Evolutionary conservation across 2,888 invertebrate genomes (phyloP).

Genomic region (Tanytarsus gracilentus): DNA sequence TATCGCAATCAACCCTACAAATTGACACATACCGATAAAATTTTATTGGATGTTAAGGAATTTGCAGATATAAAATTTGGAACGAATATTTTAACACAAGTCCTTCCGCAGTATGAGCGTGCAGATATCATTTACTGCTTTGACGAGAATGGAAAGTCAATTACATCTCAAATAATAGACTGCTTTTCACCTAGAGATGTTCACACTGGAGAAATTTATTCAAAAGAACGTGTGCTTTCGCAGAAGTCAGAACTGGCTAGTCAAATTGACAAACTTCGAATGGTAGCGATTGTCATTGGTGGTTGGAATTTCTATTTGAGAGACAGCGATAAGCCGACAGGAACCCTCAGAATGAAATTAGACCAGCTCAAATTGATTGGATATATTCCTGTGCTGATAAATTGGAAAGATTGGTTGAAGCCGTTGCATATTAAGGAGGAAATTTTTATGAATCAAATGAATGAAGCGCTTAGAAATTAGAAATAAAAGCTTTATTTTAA

Average conservation of each 20-base stretch:
- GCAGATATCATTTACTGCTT: slow-evolving; percentile 55
- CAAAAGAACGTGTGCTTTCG: slow-evolving; percentile 34
- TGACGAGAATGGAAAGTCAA: slow-evolving; percentile 45
- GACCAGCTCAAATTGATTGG: slow-evolving; percentile 55
- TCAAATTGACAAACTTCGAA: slow-evolving; percentile 33
- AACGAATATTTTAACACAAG: slow-evolving; percentile 47
- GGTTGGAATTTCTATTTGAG: slow-evolving; percentile 54
- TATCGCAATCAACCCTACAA: slow-evolving; percentile 45
- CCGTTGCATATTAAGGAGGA: neutral
- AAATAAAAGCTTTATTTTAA: neutral
- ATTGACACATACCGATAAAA: slow-evolving; percentile 49
- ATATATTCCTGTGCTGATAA: slow-evolving; percentile 49
- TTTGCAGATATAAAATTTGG: slow-evolving; percentile 45
- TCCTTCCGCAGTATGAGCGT: slow-evolving; percentile 59
- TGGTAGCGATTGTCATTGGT: slow-evolving; percentile 53
- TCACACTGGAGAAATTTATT: slow-evolving; percentile 43
- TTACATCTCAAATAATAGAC: slow-evolving; percentile 44
- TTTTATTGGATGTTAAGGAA: slow-evolving; percentile 51
- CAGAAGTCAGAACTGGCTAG: slow-evolving; percentile 31
- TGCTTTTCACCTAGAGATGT: slow-evolving; percentile 43
- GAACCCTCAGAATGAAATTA: slow-evolving; percentile 52
- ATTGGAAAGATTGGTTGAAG: slow-evolving; percentile 33
- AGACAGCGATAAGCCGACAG: slow-evolving; percentile 46
- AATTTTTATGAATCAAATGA: neutral
- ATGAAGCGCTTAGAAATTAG: neutral